A percentile compares a stretch with the other conserved stretches of the same genome.
phyloP scores from a whole-genome alignment of 2,113 vertebrate species.

The Neolamprologus sp. region DNA sequence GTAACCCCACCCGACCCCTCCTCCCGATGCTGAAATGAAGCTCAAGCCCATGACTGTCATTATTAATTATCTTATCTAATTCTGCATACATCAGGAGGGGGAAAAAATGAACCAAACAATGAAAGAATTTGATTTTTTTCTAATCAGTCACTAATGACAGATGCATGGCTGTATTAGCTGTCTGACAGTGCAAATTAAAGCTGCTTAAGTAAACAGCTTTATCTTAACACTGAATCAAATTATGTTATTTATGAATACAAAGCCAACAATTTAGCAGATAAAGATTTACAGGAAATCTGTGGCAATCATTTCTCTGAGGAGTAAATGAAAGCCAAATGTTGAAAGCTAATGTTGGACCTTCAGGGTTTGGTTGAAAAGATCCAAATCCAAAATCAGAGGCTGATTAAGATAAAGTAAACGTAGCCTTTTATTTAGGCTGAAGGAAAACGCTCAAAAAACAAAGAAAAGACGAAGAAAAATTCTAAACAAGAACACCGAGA shows the following conservation, averaged over 20 bases:
- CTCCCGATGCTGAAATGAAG: too few relatives aligned
- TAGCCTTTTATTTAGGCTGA: background rate
- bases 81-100: background rate
- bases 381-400: background rate
- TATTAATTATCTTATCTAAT: background rate
- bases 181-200: background rate
- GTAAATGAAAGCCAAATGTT: background rate
- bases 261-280: background rate
- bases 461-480: background rate
- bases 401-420: background rate
- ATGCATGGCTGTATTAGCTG: accelerated
- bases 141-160: background rate
- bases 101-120: accelerated
- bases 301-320: background rate
- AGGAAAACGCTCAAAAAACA: background rate
- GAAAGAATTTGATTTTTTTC: background rate
- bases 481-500: background rate
- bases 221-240: background rate
- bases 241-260: background rate
- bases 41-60: background rate
- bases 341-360: background rate
- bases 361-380: background rate
- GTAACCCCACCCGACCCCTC: background rate
- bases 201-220: background rate
- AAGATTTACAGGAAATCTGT: background rate